These are phyloP conservation scores for Ariopsis seemanni DNA, from an alignment of 2,113 vertebrate species.

Conservation along the genomic window DNA sequence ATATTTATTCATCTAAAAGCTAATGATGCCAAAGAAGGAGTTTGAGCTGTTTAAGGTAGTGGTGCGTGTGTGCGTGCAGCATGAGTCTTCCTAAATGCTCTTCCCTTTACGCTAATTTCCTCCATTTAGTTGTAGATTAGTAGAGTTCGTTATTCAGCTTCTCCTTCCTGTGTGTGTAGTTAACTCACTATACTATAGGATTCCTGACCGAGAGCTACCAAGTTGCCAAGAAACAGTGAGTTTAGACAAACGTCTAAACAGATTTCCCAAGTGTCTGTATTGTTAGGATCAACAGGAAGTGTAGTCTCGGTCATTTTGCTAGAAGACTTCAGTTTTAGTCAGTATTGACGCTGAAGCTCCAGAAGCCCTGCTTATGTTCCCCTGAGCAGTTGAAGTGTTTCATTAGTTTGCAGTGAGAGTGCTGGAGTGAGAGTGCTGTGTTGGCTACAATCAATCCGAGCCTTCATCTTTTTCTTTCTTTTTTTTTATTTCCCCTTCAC, in stretches of 20 bases:
- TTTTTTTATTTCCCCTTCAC: conserved; percentile 50
- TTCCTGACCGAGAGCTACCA: background rate
- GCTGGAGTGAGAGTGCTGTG: conserved; percentile 36
- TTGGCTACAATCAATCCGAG: conserved; percentile 1
- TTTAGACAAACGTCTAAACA: background rate
- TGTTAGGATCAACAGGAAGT: background rate
- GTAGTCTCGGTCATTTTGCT: background rate
- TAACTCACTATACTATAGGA: background rate
- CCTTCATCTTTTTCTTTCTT: conserved; percentile 21
- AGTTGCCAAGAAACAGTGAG: background rate
- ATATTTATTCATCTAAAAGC: conserved; percentile 70
- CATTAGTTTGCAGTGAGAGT: conserved; percentile 19
- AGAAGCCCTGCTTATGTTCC: background rate
- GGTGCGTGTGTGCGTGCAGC: conserved; percentile 34
- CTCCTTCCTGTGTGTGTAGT: background rate
- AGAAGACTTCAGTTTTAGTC: too few relatives aligned
- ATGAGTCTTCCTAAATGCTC: background rate
- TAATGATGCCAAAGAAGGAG: conserved; percentile 99
- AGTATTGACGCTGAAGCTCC: background rate
- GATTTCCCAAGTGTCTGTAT: background rate
- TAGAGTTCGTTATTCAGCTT: background rate
- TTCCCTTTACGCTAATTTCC: background rate
- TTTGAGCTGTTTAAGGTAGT: conserved; percentile 99
- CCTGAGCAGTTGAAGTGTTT: background rate
- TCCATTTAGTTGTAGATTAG: background rate